phyloP scores from a whole-genome alignment of 2,113 vertebrate species.

The Neopipo cinnamomea region DNA sequence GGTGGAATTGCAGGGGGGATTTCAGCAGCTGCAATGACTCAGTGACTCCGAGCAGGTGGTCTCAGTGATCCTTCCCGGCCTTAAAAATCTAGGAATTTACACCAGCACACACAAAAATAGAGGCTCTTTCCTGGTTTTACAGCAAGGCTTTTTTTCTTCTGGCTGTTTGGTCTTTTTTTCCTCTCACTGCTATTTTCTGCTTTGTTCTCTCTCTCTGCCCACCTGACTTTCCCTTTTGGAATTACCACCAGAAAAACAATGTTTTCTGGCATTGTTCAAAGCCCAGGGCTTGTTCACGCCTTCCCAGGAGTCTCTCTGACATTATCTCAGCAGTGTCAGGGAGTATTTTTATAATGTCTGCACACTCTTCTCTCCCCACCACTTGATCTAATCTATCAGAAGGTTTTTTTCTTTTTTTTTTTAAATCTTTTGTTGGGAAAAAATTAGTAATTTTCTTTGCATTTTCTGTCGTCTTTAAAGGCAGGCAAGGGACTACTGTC shows the following conservation, averaged over 20 bases:
- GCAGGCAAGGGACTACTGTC: background rate
- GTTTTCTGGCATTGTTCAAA: background rate
- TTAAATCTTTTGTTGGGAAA: background rate
- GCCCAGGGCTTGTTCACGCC: background rate
- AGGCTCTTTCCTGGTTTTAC: background rate
- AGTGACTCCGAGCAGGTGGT: background rate
- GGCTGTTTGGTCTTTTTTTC: background rate
- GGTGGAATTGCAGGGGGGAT: background rate
- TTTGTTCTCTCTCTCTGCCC: background rate
- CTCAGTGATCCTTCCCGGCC: background rate
- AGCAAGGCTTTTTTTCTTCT: background rate
- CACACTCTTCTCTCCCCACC: background rate
- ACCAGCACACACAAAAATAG: background rate
- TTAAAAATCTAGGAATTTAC: background rate
- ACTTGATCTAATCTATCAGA: background rate
- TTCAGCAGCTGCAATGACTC: background rate
- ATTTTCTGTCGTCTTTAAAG: background rate
- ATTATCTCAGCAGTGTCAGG: background rate
- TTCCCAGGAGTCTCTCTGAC: background rate
- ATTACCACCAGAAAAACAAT: background rate
- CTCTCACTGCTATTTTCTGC: accelerated
- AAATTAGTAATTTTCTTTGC: background rate
- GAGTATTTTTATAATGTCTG: background rate
- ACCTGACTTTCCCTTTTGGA: background rate
- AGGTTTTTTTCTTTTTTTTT: background rate